Percentiles rank a stretch among this genome's conserved stretches.
These are phyloP conservation scores for Seira ritae DNA, from an alignment of 2,888 invertebrate genomes.

Conservation along the genomic window DNA sequence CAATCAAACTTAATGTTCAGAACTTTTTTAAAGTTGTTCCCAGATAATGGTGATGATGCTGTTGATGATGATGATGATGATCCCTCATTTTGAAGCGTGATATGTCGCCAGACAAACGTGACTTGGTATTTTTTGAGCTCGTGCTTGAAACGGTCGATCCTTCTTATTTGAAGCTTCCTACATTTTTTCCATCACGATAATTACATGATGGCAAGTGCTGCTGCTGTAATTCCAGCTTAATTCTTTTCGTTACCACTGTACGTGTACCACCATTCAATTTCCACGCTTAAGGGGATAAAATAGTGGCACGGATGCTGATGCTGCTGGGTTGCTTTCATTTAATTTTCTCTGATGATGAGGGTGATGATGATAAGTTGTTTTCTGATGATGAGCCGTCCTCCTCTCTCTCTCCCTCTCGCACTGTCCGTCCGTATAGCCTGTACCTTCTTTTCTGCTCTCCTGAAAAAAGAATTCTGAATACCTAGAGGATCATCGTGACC, in stretches of 20 bases:
- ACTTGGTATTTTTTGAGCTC: constrained; percentile 52
- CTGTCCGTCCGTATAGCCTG: not conserved
- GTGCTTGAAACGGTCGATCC: constrained; percentile 44
- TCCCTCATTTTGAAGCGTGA: too few species aligned
- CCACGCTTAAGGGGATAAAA: not conserved
- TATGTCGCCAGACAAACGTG: constrained; percentile 54
- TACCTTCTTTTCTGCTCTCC: not conserved
- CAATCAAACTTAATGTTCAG: too few species aligned
- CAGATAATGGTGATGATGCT: too few species aligned
- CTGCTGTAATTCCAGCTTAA: not conserved
- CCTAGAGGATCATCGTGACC: not conserved
- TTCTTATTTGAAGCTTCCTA: constrained; percentile 36
- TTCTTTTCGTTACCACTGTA: not conserved
- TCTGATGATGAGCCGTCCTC: not conserved
- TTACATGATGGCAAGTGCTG: constrained; percentile 33
- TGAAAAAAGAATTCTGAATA: not conserved
- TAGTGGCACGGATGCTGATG: not conserved
- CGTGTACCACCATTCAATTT: not conserved
- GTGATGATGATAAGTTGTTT: not conserved
- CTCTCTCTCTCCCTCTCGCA: too few species aligned
- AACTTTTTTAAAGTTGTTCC: too few species aligned
- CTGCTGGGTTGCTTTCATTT: not conserved
- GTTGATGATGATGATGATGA: too few species aligned
- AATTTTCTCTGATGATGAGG: not conserved
- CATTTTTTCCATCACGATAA: constrained; percentile 26